Percentiles rank a stretch among this genome's conserved stretches.
Conservation (phyloP, 2,888 invertebrate species). For the Drosophila peninsularis region DNA sequence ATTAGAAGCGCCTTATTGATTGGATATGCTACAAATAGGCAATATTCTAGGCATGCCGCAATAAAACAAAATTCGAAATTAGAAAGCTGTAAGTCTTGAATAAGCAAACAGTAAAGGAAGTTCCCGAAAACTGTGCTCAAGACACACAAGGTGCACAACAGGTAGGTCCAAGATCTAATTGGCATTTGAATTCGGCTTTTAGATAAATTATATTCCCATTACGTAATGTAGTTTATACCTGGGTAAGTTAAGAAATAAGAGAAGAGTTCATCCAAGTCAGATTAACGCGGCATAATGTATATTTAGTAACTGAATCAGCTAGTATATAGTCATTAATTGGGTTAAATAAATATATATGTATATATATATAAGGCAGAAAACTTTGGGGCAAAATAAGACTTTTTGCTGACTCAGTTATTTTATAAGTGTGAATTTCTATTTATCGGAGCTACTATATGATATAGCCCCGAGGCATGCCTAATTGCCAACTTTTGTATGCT, state of each 20-base stretch:
- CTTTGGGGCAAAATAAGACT: too few relatives aligned
- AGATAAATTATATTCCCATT: not conserved
- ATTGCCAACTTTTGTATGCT: slow-evolving; percentile 58
- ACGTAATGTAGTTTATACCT: not conserved
- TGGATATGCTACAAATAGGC: slow-evolving; percentile 9
- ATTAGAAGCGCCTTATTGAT: slow-evolving; percentile 27
- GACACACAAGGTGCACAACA: not conserved
- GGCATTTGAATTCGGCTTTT: not conserved
- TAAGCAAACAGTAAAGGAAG: slow-evolving; percentile 27
- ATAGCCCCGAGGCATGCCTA: slow-evolving; percentile 39
- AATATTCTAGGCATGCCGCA: slow-evolving; percentile 46
- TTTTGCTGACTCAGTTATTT: slow-evolving; percentile 11
- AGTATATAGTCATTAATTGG: too few relatives aligned
- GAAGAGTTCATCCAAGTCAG: not conserved
- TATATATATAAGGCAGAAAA: too few relatives aligned
- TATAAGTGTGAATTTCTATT: slow-evolving; percentile 24
- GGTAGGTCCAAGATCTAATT: not conserved
- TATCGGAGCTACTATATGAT: slow-evolving; percentile 29
- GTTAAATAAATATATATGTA: too few relatives aligned
- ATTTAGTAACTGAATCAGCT: too few relatives aligned
- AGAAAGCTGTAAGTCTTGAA: slow-evolving; percentile 49
- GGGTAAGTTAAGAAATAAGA: not conserved
- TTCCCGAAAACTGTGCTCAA: not conserved
- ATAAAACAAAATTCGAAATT: slow-evolving; percentile 45
- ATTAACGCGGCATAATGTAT: too few relatives aligned